A percentile compares a stretch with the other conserved stretches of the same genome.
Conservation (phyloP, 2,113 vertebrate genomes). For the Leptobrachium leishanense region DNA sequence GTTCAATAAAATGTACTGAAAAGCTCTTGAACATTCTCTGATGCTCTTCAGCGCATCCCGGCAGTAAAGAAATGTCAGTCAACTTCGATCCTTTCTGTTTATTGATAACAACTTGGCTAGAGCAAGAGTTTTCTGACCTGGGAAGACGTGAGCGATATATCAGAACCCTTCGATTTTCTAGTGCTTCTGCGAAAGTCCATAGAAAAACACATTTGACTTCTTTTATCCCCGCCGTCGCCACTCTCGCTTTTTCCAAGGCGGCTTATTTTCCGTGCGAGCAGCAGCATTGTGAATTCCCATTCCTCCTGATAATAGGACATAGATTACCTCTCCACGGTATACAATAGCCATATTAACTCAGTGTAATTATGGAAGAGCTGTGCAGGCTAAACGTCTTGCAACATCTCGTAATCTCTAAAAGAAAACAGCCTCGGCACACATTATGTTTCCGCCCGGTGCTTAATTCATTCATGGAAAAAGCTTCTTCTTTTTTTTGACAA, state of each 20-base stretch:
- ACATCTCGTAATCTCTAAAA: slow-evolving; percentile 49
- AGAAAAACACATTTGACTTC: slow-evolving; percentile 9
- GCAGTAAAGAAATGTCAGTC: not conserved
- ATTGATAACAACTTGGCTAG: not conserved
- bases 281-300: slow-evolving; percentile 31
- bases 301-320: slow-evolving; percentile 42
- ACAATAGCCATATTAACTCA: slow-evolving; percentile 48
- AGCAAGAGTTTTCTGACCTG: not conserved
- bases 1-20: no score
- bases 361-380: slow-evolving; percentile 53
- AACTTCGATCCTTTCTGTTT: not conserved
- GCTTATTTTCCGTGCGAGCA: slow-evolving; percentile 45
- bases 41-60: no score
- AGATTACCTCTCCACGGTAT: slow-evolving; percentile 48
- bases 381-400: slow-evolving; percentile 53
- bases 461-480: slow-evolving; percentile 55
- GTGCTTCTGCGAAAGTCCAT: not conserved
- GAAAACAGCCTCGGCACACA: slow-evolving; percentile 47
- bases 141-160: not conserved
- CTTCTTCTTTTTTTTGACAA: slow-evolving; percentile 63
- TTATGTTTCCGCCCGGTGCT: slow-evolving; percentile 57
- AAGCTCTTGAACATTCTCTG: no score
- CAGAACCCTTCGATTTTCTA: not conserved
- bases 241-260: slow-evolving; percentile 36
- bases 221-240: not conserved